Percentiles rank a stretch among this genome's conserved stretches.
Conservation (phyloP, 1,140 invertebrate genomes). For the Cataglyphis hispanica region DNA sequence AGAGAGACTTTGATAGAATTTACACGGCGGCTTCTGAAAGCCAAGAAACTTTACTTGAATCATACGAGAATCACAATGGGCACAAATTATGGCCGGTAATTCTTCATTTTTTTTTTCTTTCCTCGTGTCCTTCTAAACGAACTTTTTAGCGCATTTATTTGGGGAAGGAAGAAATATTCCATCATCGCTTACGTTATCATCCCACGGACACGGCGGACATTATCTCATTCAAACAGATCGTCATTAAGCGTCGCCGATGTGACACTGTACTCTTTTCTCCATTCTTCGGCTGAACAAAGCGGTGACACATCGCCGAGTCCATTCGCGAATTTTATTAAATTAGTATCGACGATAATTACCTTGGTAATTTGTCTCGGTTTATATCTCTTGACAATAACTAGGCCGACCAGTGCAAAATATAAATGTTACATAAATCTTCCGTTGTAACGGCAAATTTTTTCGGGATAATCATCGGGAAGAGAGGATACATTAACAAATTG, state of each 20-base stretch:
- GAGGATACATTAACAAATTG: neutral
- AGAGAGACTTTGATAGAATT: slow-evolving; percentile 79
- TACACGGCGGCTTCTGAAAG: slow-evolving; percentile 75
- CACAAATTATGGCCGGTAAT: slow-evolving; percentile 67
- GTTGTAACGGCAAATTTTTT: neutral
- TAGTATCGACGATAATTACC: slow-evolving; percentile 53
- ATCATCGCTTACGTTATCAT: neutral
- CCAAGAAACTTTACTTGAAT: slow-evolving; percentile 63
- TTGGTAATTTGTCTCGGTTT: slow-evolving; percentile 30
- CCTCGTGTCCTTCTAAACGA: slow-evolving; percentile 29
- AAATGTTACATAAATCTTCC: neutral
- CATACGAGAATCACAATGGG: slow-evolving; percentile 59
- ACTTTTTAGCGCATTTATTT: slow-evolving; percentile 55
- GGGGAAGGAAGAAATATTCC: slow-evolving; percentile 13
- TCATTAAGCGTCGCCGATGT: slow-evolving; percentile 46
- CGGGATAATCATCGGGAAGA: neutral
- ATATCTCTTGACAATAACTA: neutral
- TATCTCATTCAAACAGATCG: slow-evolving; percentile 58
- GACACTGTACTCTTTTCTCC: slow-evolving; percentile 11
- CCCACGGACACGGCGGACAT: slow-evolving; percentile 13
- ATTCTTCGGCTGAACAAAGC: slow-evolving; percentile 41
- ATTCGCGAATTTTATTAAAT: slow-evolving; percentile 52
- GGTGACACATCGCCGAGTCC: neutral
- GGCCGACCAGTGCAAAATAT: neutral
- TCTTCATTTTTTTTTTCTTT: slow-evolving; percentile 41